Base-by-base conservation (phyloP, 35 echinoderm and acorn worm genomes). In the Apostichopus californicus region DNA sequence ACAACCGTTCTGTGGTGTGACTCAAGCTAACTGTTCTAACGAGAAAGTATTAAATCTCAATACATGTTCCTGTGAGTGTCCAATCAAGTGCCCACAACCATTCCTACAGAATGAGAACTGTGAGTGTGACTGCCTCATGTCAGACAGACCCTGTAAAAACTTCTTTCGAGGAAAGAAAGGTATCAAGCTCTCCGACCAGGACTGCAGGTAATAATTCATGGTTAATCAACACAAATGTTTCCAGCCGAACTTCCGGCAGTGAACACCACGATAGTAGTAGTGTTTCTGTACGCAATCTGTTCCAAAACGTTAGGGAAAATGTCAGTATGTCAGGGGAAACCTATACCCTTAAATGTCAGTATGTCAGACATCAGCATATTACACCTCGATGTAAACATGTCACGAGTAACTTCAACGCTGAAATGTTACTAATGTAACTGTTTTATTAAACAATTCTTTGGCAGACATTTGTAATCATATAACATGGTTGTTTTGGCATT, bases 61-160 rank as follows among this genome's bases (percentile, higher is more conserved):
- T 17, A 79, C 86, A 9, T 97, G 96, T 59, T 90, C 61, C 55
- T 97, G 96, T 87, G 92, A 68, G 18, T 97, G 96, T 21, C 89
- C 79, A 11, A 73, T 93, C 15, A 65, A 60, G 56, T 97, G 96
- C 80, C 96, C 96, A 15, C 86, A 93, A 86, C 92, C 94, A 13
- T 97, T 97, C 90, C 26, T 97, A 60, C 92, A 91, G 81, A 92
- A 95, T 84, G 92, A 93, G 12, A 95, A 34, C 1, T 97, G 96
- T 75, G 84, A 81, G 4, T 97, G 96, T 57, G 96, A 97, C 46
- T 97, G 96, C 46, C 84, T 97, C 15, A 95, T 90, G 73, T 77
- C 57, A 13, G 91, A 97, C 89, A 85, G 90, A 22, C 55, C 66
- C 9, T 97, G 96, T 72, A 97, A 97, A 88, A 95, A 93, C 77